phyloP scores from a whole-genome alignment of 2,888 invertebrate species.

The Polyommatus iphigenia region DNA sequence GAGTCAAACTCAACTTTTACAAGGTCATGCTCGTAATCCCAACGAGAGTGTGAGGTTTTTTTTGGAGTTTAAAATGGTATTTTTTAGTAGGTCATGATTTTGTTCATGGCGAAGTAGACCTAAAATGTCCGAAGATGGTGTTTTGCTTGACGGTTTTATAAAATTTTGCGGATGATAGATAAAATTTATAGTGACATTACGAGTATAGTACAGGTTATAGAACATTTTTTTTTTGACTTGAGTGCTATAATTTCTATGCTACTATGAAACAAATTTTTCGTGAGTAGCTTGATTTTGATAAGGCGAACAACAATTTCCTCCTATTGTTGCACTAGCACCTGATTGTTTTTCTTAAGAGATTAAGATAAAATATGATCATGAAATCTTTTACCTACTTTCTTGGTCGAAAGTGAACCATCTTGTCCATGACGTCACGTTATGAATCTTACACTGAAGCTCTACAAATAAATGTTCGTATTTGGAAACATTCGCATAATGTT shows the following conservation, averaged over 20 bases:
- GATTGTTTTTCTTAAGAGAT: no score
- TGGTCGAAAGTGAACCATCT: no score
- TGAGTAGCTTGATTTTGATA: no score
- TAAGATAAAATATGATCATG: background rate
- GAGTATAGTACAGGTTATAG: no score
- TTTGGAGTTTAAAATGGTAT: background rate
- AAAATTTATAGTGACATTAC: no score
- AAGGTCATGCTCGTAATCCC: conserved; percentile 2
- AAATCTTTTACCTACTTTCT: background rate
- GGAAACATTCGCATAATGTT: background rate
- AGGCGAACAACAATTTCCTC: no score
- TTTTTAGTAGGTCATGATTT: background rate
- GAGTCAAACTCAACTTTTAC: conserved; percentile 5
- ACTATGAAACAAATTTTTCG: no score
- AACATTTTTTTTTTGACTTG: no score
- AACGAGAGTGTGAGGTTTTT: background rate
- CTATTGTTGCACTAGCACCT: no score
- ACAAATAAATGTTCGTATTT: conserved; percentile 3
- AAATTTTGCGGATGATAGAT: background rate
- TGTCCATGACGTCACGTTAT: background rate
- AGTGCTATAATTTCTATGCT: no score
- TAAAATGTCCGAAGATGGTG: no score
- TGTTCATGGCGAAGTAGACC: no score
- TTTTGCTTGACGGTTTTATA: background rate
- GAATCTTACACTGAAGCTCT: background rate